Base-by-base conservation (phyloP, 2,113 vertebrate genomes). In the Sander vitreus region DNA sequence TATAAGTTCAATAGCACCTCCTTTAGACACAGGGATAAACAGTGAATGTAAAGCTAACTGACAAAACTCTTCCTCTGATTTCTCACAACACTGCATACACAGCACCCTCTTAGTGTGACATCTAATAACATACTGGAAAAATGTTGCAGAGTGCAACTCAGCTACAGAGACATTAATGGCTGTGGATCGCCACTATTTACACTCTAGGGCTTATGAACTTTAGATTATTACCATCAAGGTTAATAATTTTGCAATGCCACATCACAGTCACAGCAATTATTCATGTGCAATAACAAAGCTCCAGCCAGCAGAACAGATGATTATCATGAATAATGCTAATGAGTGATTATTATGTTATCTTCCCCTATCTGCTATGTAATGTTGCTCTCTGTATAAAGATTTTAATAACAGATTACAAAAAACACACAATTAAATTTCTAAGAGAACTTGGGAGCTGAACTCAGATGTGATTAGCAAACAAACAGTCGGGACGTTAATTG, bases 271-370 rank as follows among this genome's bases (percentile, higher is more conserved):
- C 77, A 69, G 83, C 51, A 67, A 79, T 89, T 88, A 86, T 80
- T 80, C 39, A 62, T 76, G 85, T 80, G 65, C 58, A 77, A 81
- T 87, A 81, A 73, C 53, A 81, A 76, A 78, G 66, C 79, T 85
- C 23, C 7, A 53, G 74, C 71, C 58, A 75, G 53, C 50, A 79
- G 77, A 81, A 14, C 55, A 55, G 84, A 83, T 78, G 51, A 85
- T 82, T 81, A 89, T 78, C 50, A 65, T 66, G 60, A 85, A 85
- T 71, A 66, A 79, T 70, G 73, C 65, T 87, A 81, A 89, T 69
- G 48, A 19, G n/a, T 27, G 23, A 69, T 72, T 27, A 27, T 30
- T 70, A 76, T 81, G 65, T 69, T 76, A 80, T 75, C 67, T 71
- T 60, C 6, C 43, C 53, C 4, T 59, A 7, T 83, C 64, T 79